Evolutionary conservation across 2,797 vertebrate species (phyloP).

Genomic region (Gymnothorax reevesii): DNA sequence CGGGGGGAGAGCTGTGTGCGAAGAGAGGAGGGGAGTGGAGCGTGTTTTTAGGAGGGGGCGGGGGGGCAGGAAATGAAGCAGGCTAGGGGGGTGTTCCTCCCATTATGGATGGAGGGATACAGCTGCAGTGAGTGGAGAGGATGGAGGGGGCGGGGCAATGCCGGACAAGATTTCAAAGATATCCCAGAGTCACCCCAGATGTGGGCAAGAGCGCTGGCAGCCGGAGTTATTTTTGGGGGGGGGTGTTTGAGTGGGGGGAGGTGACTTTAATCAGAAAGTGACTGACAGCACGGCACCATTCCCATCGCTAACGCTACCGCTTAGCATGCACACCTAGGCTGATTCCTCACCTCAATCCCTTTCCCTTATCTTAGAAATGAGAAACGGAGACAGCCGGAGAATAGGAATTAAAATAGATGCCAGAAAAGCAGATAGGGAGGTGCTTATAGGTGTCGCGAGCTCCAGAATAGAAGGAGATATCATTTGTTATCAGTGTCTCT

Average conservation of each 20-base stretch:
- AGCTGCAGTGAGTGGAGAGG: slow-evolving; percentile 8
- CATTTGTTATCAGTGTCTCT: background rate
- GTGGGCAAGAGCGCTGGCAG: background rate
- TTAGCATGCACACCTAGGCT: background rate
- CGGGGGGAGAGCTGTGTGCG: background rate
- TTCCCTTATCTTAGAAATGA: background rate
- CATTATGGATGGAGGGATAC: slow-evolving; percentile 17
- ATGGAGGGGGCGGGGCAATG: background rate
- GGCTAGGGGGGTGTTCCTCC: slow-evolving; percentile 14
- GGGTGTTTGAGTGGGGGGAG: background rate
- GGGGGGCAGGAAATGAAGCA: background rate
- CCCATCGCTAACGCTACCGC: background rate
- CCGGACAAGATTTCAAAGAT: slow-evolving; percentile 6
- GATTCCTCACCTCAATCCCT: background rate
- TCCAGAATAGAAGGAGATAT: background rate
- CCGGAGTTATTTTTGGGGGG: background rate
- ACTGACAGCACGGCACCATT: background rate
- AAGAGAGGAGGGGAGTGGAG: background rate
- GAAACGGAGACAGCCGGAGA: background rate
- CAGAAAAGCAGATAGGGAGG: background rate
- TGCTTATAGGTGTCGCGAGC: background rate
- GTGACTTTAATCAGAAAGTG: background rate
- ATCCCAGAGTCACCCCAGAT: background rate
- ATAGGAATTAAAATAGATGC: background rate
- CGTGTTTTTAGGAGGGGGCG: background rate